Evolutionary conservation across 2,888 invertebrate genomes (phyloP), one percentile per base, ranked within the genome.

Genomic region (Mycogona germanica): DNA sequence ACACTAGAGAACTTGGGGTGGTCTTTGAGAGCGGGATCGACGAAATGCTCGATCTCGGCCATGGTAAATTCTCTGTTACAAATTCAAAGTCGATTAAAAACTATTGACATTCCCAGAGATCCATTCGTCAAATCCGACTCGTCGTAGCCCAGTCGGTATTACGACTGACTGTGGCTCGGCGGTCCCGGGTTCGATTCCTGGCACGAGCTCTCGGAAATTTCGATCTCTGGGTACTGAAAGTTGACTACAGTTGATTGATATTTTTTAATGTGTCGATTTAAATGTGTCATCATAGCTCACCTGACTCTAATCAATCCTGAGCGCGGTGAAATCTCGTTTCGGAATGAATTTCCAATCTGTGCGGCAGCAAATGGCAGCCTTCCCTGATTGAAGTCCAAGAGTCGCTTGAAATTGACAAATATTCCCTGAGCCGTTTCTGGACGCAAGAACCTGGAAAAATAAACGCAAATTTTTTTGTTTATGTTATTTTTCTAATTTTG

Each of bases 351-450:
- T 60, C 98, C 98, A 65, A 99, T 96, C 75, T 99, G 98, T 12
- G 97, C 97, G 52, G 93, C 96, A 59, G 97, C 97, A 74, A 98
- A 99, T 26, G 98, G 98, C 32, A 97, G 70, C 59, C 80, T 81
- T 6, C 95, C 96, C 67, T 93, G 92, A 70, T 98, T 98, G 70
- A 98, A 98, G 70, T 96, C 96, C 52, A 98, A 71, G 26, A 99
- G 76, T 14, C 98, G 78, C 70, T 98, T 98, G 70, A 99, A 99
- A 72, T 99, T 99, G 0, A 99, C 97, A 73, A 99, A 99, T 62
- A 99, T 99, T 26, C 98, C 98, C 71, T 99, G 98, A 0, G 98
- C 98, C 14, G 98, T 99, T 75, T 99, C 98, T 23, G 98, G 98
- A 56, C 98, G 79, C 23, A 99, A 75, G 68, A 85, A 98, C 17